Evolutionary conservation across 2,888 invertebrate genomes (phyloP).

Genomic region (Aelia acuminata): DNA sequence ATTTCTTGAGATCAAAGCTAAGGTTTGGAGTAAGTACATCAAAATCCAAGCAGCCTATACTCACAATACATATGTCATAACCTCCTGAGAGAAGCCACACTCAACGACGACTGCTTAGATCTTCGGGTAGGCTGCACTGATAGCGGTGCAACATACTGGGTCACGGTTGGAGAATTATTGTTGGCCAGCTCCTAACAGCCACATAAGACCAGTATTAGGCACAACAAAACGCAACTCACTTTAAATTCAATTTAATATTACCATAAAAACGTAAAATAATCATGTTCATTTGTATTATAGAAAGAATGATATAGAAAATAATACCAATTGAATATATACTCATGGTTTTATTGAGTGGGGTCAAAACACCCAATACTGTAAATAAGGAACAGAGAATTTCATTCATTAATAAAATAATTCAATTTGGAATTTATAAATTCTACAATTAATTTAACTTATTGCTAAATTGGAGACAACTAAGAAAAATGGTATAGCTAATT

Average conservation of each 20-base stretch:
- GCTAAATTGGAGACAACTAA: too few relatives aligned
- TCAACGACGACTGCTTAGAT: constrained; percentile 76
- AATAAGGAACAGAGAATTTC: too few relatives aligned
- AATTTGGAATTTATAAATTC: too few relatives aligned
- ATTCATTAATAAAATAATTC: too few relatives aligned
- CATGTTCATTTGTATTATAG: too few relatives aligned
- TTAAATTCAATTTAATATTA: background rate
- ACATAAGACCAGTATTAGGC: constrained; percentile 66
- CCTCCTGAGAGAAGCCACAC: constrained; percentile 79
- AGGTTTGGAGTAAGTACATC: background rate
- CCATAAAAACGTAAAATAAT: background rate
- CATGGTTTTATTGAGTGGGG: too few relatives aligned
- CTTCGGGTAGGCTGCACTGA: constrained; percentile 89
- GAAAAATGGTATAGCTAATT: too few relatives aligned
- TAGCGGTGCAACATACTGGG: constrained; percentile 78
- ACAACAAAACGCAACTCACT: background rate
- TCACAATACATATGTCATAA: constrained; percentile 72
- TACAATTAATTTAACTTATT: too few relatives aligned
- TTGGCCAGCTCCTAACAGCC: constrained; percentile 80
- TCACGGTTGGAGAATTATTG: constrained; percentile 72
- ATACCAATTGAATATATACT: background rate
- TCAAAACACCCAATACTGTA: too few relatives aligned
- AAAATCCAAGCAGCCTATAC: constrained; percentile 47
- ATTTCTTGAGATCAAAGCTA: background rate
- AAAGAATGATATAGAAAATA: background rate